These are phyloP conservation scores for Garrulus glandarius DNA, from an alignment of 2,797 vertebrate species.

Conservation along the genomic window DNA sequence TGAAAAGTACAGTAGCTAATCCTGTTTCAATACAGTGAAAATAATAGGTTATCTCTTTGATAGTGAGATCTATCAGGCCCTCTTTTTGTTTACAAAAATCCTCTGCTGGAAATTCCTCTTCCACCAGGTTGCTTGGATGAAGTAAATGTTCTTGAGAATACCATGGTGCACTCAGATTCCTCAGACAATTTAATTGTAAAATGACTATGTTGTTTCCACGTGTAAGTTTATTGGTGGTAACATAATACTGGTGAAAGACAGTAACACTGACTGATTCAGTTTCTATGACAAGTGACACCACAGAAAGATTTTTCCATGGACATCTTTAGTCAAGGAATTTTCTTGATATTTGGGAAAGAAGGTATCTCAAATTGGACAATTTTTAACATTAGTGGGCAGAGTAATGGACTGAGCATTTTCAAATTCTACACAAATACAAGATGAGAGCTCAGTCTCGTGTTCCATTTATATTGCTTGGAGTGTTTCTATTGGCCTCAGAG, in stretches of 20 bases:
- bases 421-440: background rate
- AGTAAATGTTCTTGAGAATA: background rate
- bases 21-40: background rate
- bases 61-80: background rate
- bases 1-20: background rate
- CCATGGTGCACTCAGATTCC: background rate
- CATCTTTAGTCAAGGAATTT: background rate
- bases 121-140: background rate
- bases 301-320: background rate
- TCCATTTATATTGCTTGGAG: background rate
- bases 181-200: background rate
- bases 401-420: background rate
- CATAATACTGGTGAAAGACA: background rate
- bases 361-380: background rate
- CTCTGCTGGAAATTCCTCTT: background rate
- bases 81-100: background rate
- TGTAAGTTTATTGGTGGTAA: background rate
- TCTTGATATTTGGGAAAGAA: background rate
- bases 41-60: background rate
- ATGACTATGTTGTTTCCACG: background rate
- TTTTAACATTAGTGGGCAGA: background rate
- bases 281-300: background rate
- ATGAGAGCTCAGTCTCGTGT: background rate
- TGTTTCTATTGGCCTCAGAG: background rate
- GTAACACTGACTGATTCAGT: background rate